Conservation (phyloP, 2,888 invertebrate species). For the Synergus japonicus region DNA sequence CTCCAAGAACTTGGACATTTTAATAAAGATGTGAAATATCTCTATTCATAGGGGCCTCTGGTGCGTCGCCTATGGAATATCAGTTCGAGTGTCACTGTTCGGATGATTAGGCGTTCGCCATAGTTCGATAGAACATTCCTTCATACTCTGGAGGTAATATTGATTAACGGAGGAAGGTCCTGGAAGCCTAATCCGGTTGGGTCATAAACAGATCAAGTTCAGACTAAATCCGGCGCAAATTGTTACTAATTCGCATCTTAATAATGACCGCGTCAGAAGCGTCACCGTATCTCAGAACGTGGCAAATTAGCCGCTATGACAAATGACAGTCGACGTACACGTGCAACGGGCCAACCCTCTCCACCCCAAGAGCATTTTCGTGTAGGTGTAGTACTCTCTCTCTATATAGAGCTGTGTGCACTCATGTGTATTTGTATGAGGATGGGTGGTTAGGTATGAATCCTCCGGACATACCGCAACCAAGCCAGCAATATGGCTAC, state of each 20-base stretch:
- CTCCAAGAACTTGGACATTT: too few species aligned
- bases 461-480: slow-evolving; percentile 67
- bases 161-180: slow-evolving; percentile 72
- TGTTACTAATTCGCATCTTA: slow-evolving; percentile 78
- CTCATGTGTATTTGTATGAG: slow-evolving; percentile 59
- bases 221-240: slow-evolving; percentile 77
- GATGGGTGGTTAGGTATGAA: slow-evolving; percentile 63
- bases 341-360: slow-evolving; percentile 55
- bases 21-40: not conserved
- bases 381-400: not conserved
- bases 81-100: slow-evolving; percentile 49
- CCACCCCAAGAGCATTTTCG: slow-evolving; percentile 21
- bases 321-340: slow-evolving; percentile 72
- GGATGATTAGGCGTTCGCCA: slow-evolving; percentile 55
- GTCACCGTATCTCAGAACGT: slow-evolving; percentile 77
- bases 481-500: slow-evolving; percentile 65
- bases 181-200: slow-evolving; percentile 73
- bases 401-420: slow-evolving; percentile 47
- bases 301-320: slow-evolving; percentile 77
- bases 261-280: slow-evolving; percentile 77
- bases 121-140: slow-evolving; percentile 54
- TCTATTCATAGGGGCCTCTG: not conserved
- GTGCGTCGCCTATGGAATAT: not conserved
- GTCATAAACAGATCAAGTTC: slow-evolving; percentile 77
- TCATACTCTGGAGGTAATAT: slow-evolving; percentile 69